These are phyloP conservation scores for Troilus luridus DNA, from an alignment of 2,888 invertebrate genomes.

Conservation along the genomic window DNA sequence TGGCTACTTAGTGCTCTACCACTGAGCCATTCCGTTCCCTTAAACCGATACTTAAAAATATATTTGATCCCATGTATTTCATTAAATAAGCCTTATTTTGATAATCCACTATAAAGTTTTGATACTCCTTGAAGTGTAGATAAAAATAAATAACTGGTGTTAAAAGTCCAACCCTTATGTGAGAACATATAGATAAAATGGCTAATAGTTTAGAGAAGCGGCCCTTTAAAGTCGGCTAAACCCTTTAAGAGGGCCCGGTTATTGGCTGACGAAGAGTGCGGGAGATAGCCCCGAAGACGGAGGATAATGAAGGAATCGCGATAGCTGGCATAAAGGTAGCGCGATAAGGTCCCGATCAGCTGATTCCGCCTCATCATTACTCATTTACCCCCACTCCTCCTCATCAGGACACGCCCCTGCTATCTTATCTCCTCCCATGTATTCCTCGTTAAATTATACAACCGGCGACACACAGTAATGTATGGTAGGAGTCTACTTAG, in stretches of 20 bases:
- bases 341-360: constrained; percentile 52
- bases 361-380: constrained; percentile 59
- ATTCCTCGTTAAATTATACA: constrained; percentile 64
- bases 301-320: constrained; percentile 37
- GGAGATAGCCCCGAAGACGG: neutral
- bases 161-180: neutral
- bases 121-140: neutral
- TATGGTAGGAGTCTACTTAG: constrained; percentile 59
- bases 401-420: constrained; percentile 45
- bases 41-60: neutral
- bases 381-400: constrained; percentile 59
- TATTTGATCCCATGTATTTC: neutral
- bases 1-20: no score
- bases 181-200: constrained; percentile 1
- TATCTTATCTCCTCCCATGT: constrained; percentile 64
- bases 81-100: neutral
- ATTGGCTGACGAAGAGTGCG: constrained; percentile 15
- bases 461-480: constrained; percentile 58
- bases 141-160: neutral
- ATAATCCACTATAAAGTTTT: neutral
- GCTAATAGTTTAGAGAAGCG: neutral
- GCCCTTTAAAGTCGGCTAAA: neutral
- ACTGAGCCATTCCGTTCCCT: no score
- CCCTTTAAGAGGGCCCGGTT: neutral
- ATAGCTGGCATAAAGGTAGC: constrained; percentile 51